Percentiles rank a stretch among this genome's conserved stretches.
Evolutionary conservation across 2,888 invertebrate genomes (phyloP).

Genomic region (Microctonus aethiopoides): DNA sequence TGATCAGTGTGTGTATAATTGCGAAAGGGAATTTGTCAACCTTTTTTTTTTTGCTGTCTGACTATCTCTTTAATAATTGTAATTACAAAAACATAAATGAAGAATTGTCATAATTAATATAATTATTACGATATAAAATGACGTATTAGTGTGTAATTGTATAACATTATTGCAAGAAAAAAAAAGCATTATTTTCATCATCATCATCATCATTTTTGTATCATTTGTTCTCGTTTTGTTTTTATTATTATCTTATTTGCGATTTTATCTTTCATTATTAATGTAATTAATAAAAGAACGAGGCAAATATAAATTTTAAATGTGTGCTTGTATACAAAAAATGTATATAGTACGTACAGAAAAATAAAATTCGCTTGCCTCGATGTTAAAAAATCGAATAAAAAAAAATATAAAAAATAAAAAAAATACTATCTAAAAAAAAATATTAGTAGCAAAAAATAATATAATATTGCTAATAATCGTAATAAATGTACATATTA

Average conservation of each 20-base stretch:
- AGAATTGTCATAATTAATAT: constrained; percentile 43
- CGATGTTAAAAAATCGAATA: not conserved
- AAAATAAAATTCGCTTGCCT: not conserved
- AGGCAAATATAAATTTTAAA: too few species aligned
- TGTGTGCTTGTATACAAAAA: not conserved
- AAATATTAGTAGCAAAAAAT: not conserved
- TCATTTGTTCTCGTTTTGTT: constrained; percentile 58
- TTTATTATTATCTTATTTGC: constrained; percentile 63
- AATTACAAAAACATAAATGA: constrained; percentile 31
- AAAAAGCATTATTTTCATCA: not conserved
- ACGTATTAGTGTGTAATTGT: constrained; percentile 47
- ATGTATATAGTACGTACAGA: not conserved
- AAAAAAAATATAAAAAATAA: not conserved
- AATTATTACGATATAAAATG: constrained; percentile 37
- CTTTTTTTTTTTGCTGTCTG: constrained; percentile 49
- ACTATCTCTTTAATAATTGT: not conserved
- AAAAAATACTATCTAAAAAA: not conserved
- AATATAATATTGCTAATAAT: not conserved
- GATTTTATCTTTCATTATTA: constrained; percentile 66
- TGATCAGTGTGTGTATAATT: constrained; percentile 41
- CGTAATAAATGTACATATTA: not conserved
- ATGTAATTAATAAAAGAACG: constrained; percentile 52
- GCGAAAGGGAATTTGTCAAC: constrained; percentile 56
- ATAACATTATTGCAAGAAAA: constrained; percentile 42
- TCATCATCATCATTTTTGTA: not conserved